Conservation (phyloP, 2,888 invertebrate genomes). For the Drosophila leonis region DNA sequence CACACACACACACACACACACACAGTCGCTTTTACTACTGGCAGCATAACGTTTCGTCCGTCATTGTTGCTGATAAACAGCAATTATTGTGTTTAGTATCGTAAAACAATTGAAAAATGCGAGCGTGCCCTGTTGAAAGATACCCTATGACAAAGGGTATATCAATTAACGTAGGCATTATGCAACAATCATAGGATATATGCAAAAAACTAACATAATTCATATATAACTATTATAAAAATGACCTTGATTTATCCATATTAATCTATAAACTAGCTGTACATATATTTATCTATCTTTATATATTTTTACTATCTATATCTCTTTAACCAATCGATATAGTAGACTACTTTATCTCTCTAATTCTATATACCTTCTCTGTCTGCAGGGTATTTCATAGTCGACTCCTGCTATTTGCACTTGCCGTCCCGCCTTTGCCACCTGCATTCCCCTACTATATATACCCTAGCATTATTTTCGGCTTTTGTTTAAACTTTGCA, state of each 20-base stretch:
- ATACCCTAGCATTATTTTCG: constrained; percentile 15
- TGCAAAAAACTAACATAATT: background rate
- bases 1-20: constrained; percentile 12
- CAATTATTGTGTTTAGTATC: constrained; percentile 50
- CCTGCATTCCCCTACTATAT: background rate
- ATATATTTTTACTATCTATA: too few relatives aligned
- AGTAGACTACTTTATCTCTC: background rate
- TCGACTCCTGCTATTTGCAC: background rate
- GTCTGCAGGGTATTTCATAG: background rate
- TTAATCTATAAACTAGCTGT: background rate
- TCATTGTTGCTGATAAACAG: constrained; percentile 67
- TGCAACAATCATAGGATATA: background rate
- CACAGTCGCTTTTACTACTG: constrained; percentile 1
- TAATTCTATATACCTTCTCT: background rate
- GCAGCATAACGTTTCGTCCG: constrained; percentile 43
- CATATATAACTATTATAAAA: background rate
- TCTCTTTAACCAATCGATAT: background rate
- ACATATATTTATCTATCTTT: background rate
- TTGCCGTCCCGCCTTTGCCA: constrained; percentile 8
- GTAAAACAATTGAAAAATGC: constrained; percentile 63
- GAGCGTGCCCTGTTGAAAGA: constrained; percentile 46
- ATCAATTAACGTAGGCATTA: background rate
- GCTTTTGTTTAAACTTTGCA: constrained; percentile 62
- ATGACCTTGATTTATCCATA: background rate
- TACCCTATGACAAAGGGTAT: background rate